These are phyloP conservation scores for Micromys minutus DNA, from an alignment of 2,113 vertebrate species.

Conservation along the genomic window DNA sequence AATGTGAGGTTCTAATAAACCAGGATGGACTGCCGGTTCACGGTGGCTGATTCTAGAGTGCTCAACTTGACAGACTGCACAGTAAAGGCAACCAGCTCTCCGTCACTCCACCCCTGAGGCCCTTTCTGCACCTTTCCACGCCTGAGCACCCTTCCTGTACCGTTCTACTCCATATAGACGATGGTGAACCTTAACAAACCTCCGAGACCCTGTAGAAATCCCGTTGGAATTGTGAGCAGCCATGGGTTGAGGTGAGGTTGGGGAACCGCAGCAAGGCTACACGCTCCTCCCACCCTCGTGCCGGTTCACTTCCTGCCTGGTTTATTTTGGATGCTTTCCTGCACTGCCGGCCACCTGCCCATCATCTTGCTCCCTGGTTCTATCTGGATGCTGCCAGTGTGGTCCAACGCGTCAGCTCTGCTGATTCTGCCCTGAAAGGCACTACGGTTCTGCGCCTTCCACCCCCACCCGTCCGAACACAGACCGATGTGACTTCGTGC, in stretches of 20 bases:
- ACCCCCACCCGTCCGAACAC: rapidly evolving
- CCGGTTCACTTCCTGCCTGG: no score
- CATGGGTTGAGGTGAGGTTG: neutral
- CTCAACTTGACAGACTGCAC: neutral
- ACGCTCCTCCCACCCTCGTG: rapidly evolving
- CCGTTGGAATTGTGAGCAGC: neutral
- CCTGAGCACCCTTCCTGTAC: neutral
- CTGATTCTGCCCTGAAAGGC: neutral
- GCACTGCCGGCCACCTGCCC: neutral
- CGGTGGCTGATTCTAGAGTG: neutral
- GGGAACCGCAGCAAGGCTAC: neutral
- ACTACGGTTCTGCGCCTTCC: neutral
- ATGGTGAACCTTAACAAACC: neutral
- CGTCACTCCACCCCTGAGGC: neutral
- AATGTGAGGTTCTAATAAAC: neutral
- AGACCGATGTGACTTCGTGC: neutral
- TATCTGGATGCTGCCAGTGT: neutral
- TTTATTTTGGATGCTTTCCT: neutral
- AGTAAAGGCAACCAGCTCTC: neutral
- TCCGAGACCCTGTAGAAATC: neutral
- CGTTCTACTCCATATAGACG: neutral
- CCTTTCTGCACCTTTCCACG: neutral
- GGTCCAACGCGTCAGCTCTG: neutral
- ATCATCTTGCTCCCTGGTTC: neutral
- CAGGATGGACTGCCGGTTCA: neutral